Evolutionary conservation across 2,797 vertebrate species (phyloP).

Genomic region (Aphelocoma californica): DNA sequence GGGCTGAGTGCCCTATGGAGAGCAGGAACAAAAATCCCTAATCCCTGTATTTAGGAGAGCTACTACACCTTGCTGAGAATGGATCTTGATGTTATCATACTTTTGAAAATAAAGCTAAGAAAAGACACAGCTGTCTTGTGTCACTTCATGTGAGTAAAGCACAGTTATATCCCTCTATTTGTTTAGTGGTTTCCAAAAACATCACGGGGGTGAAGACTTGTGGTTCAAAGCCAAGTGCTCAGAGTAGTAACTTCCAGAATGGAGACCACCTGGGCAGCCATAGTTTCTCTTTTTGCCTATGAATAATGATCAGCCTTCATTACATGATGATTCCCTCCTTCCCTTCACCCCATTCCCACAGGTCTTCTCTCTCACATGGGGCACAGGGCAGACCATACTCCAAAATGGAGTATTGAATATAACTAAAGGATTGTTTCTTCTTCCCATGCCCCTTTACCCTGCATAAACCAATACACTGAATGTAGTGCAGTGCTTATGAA

Average conservation of each 20-base stretch:
- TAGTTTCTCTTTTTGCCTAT: neutral
- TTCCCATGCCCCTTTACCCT: neutral
- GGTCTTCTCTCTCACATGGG: neutral
- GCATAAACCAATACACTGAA: neutral
- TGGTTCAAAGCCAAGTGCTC: neutral
- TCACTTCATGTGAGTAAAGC: neutral
- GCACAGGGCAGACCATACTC: neutral
- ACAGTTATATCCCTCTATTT: neutral
- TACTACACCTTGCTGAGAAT: neutral
- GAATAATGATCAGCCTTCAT: neutral
- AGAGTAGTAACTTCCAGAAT: neutral
- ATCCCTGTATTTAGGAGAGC: neutral
- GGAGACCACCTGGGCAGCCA: neutral
- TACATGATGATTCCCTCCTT: neutral
- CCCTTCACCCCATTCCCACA: neutral
- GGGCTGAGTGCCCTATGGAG: neutral
- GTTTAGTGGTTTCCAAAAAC: neutral
- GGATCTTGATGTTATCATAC: fast-evolving
- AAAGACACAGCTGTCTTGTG: neutral
- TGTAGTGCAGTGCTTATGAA: neutral
- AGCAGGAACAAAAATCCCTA: neutral
- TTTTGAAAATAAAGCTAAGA: neutral
- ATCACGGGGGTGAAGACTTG: neutral
- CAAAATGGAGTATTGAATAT: neutral
- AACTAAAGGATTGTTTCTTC: neutral